A percentile compares a stretch with the other conserved stretches of the same genome.
Evolutionary conservation across 2,797 vertebrate genomes (phyloP).

Genomic region (Scomberomorus guttatus): DNA sequence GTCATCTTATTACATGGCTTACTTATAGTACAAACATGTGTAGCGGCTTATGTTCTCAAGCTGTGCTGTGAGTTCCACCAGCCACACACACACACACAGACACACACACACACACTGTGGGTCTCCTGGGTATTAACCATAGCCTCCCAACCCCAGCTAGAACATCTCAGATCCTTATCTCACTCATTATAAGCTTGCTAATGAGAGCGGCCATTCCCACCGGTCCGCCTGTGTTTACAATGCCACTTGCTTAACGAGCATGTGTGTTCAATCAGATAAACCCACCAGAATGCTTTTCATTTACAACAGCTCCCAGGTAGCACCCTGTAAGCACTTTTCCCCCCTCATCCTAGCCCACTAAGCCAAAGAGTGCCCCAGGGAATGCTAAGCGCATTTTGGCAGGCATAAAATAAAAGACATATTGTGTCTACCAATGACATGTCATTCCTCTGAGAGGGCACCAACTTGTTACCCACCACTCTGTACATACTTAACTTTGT

Average conservation of each 20-base stretch:
- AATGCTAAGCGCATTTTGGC: slow-evolving; percentile 50
- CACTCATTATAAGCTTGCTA: slow-evolving; percentile 69
- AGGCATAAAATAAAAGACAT: slow-evolving; percentile 60
- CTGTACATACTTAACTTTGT: slow-evolving; percentile 38
- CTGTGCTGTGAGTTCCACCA: slow-evolving; percentile 45
- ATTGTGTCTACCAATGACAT: slow-evolving; percentile 43
- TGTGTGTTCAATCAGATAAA: slow-evolving; percentile 81
- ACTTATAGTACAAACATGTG: slow-evolving; percentile 66
- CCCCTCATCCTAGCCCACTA: slow-evolving; percentile 37
- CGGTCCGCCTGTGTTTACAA: slow-evolving; percentile 60
- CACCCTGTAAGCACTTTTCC: slow-evolving; percentile 48
- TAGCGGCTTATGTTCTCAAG: slow-evolving; percentile 59
- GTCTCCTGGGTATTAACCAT: slow-evolving; percentile 50
- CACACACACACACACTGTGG: slow-evolving; percentile 17
- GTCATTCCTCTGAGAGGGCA: slow-evolving; percentile 26
- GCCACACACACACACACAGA: background rate
- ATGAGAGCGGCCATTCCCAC: slow-evolving; percentile 68
- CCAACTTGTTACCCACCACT: slow-evolving; percentile 11
- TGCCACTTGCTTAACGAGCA: slow-evolving; percentile 77
- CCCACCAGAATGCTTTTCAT: slow-evolving; percentile 70
- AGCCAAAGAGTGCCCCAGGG: slow-evolving; percentile 39
- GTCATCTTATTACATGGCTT: slow-evolving; percentile 54
- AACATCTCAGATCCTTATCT: slow-evolving; percentile 76
- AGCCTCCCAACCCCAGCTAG: slow-evolving; percentile 39
- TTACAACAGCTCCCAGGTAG: slow-evolving; percentile 65